These are phyloP conservation scores for Drosophila acutilabella DNA, from an alignment of 2,888 invertebrate species.

Conservation along the genomic window DNA sequence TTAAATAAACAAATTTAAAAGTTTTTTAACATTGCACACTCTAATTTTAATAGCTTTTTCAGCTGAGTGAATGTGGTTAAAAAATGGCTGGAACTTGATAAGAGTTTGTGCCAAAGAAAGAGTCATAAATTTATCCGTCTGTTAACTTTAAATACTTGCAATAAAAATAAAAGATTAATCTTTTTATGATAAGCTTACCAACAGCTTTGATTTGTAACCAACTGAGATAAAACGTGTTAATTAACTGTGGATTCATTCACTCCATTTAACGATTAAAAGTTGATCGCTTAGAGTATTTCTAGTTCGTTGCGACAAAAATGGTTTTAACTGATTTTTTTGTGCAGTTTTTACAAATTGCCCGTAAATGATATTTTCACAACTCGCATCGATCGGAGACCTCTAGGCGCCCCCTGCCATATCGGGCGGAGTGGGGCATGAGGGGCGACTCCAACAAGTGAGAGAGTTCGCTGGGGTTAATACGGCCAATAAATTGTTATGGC, in stretches of 20 bases:
- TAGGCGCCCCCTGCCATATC: conserved; percentile 22
- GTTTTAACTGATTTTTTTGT: conserved; percentile 10
- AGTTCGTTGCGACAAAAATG: conserved; percentile 10
- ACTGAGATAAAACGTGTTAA: neutral
- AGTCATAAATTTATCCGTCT: too few relatives aligned
- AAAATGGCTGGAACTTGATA: neutral
- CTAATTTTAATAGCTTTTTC: neutral
- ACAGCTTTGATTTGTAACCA: too few relatives aligned
- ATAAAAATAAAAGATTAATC: too few relatives aligned
- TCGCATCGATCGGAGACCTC: conserved; percentile 77
- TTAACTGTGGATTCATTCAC: neutral
- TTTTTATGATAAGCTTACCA: too few relatives aligned
- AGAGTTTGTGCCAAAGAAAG: too few relatives aligned
- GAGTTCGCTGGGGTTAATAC: conserved; percentile 78
- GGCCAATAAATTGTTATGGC: conserved; percentile 78
- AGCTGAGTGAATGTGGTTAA: neutral
- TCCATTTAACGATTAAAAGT: neutral
- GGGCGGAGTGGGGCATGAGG: neutral
- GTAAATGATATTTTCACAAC: conserved; percentile 83
- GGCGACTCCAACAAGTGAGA: conserved; percentile 57
- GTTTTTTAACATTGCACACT: neutral
- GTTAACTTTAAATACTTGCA: too few relatives aligned
- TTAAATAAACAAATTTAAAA: conserved; percentile 11
- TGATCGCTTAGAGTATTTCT: conserved; percentile 31
- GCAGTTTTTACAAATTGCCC: conserved; percentile 75